Percentiles rank a stretch among this genome's conserved stretches.
Conservation (phyloP, 2,113 vertebrate genomes). For the Phainopepla nitens region DNA sequence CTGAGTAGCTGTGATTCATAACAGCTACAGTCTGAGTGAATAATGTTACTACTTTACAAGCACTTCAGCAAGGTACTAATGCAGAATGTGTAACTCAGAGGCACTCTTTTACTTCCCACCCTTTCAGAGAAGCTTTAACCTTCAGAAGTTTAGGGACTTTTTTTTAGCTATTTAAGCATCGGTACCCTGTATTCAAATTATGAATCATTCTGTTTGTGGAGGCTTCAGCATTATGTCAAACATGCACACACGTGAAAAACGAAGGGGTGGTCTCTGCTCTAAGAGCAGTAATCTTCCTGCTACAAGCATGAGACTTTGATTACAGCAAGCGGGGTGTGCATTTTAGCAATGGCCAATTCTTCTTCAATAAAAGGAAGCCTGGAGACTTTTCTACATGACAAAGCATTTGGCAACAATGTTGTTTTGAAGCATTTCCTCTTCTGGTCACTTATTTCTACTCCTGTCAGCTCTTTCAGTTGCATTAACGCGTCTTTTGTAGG, state of each 20-base stretch:
- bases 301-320: background rate
- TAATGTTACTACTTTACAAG: background rate
- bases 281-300: background rate
- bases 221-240: background rate
- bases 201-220: background rate
- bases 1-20: background rate
- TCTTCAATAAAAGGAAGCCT: conserved; percentile 29
- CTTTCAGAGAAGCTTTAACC: background rate
- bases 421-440: conserved; percentile 51
- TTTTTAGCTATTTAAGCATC: background rate
- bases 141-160: conserved; percentile 21
- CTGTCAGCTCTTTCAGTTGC: conserved; percentile 17
- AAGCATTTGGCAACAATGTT: conserved; percentile 47
- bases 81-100: background rate
- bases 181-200: background rate
- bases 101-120: background rate
- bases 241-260: background rate
- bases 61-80: background rate
- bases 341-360: conserved; percentile 28
- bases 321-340: background rate
- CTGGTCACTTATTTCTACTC: conserved; percentile 49
- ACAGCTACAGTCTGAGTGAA: background rate
- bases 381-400: conserved; percentile 53
- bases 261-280: background rate
- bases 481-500: background rate